phyloP scores from a whole-genome alignment of 2,888 invertebrate genomes.

The Myopa testacea region DNA sequence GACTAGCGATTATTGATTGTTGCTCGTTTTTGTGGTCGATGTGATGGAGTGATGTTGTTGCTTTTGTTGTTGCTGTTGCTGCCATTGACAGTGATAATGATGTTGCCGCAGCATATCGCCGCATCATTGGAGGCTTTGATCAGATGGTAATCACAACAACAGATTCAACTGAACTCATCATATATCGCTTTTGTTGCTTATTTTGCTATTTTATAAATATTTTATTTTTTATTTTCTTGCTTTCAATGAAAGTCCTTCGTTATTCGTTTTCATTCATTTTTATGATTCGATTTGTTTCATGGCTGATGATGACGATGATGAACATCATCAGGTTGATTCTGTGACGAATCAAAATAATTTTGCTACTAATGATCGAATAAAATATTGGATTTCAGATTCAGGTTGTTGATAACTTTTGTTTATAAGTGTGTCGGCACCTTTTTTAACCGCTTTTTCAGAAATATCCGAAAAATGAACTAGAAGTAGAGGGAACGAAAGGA shows the following conservation, averaged over 20 bases:
- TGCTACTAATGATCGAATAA: no score
- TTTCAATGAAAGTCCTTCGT: not conserved
- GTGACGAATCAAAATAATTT: no score
- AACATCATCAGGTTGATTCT: no score
- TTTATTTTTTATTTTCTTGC: not conserved
- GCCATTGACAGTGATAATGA: not conserved
- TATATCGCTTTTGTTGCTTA: not conserved
- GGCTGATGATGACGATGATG: not conserved
- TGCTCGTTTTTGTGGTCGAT: no score
- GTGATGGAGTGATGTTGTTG: not conserved
- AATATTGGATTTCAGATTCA: no score
- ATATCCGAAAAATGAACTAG: no score
- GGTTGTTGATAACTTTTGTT: no score
- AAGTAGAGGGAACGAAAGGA: no score
- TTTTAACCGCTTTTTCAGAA: no score
- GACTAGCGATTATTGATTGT: not conserved
- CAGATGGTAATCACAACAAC: not conserved
- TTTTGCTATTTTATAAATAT: not conserved
- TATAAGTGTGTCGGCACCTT: no score
- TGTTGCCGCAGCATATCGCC: constrained; percentile 7
- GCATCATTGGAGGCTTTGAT: constrained; percentile 14
- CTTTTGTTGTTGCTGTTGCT: constrained; percentile 4
- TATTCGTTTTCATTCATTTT: constrained; percentile 17
- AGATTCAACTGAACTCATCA: not conserved
- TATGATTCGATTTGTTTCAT: not conserved